A percentile compares a stretch with the other conserved stretches of the same genome.
phyloP scores from a whole-genome alignment of 2,797 vertebrate species.

The Sardinella longiceps region DNA sequence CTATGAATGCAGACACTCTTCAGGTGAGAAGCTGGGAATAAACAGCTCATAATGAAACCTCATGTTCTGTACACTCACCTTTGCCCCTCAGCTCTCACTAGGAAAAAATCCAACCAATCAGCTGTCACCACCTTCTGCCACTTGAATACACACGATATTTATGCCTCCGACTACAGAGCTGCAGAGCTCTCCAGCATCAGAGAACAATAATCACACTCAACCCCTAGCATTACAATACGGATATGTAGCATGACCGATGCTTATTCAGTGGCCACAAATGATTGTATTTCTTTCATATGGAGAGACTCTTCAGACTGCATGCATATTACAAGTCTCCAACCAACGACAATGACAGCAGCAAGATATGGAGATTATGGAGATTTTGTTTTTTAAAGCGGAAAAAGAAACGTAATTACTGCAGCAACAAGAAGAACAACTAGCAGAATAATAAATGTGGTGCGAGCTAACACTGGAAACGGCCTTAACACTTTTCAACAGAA shows the following conservation, averaged over 20 bases:
- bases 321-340: neutral
- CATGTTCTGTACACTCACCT: neutral
- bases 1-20: neutral
- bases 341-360: neutral
- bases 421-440: no score
- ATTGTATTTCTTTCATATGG: neutral
- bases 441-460: no score
- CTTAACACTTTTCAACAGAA: neutral
- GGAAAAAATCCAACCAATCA: neutral
- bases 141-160: neutral
- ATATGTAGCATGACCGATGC: no score
- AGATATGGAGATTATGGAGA: neutral
- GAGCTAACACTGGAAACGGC: neutral
- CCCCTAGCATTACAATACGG: neutral
- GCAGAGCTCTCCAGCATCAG: neutral
- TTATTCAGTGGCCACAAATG: neutral
- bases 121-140: neutral
- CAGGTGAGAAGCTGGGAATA: neutral
- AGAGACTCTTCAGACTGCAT: neutral
- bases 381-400: neutral
- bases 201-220: neutral
- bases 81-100: neutral
- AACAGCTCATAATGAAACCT: conserved; percentile 4
- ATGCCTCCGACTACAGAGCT: no score
- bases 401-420: neutral